Evolutionary conservation across 2,797 vertebrate species (phyloP).

Genomic region (Delichon dasypus): DNA sequence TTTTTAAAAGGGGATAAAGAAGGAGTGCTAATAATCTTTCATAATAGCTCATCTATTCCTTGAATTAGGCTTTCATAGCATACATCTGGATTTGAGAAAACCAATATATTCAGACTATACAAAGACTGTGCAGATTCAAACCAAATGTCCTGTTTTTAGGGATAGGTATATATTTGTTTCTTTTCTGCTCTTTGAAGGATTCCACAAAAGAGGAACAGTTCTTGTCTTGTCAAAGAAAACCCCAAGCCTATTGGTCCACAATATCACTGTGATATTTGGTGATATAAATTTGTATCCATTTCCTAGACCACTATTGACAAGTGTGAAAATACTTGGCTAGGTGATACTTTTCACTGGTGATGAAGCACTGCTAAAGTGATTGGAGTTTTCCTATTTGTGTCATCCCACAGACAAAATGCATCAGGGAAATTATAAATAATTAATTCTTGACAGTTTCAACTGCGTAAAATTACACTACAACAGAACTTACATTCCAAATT

Average conservation of each 20-base stretch:
- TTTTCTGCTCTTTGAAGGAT: background rate
- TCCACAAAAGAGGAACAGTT: background rate
- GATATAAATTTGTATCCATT: background rate
- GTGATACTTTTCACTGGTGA: background rate
- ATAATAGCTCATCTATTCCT: background rate
- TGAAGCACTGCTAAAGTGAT: background rate
- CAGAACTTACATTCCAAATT: background rate
- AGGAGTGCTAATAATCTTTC: background rate
- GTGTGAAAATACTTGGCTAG: background rate
- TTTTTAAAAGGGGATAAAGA: rapidly evolving
- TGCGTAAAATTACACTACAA: background rate
- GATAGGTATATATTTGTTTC: background rate
- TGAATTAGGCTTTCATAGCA: background rate
- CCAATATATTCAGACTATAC: background rate
- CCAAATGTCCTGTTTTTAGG: background rate
- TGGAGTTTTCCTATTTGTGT: background rate
- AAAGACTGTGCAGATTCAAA: background rate
- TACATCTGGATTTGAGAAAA: background rate
- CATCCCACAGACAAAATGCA: background rate
- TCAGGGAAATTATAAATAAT: background rate
- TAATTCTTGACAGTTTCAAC: background rate
- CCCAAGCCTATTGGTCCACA: background rate
- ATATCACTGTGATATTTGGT: background rate
- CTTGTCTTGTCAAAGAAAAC: background rate
- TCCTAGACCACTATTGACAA: background rate